Evolutionary conservation across 2,113 vertebrate species (phyloP), one percentile per base, ranked within the genome.

Genomic region (Vidua macroura): DNA sequence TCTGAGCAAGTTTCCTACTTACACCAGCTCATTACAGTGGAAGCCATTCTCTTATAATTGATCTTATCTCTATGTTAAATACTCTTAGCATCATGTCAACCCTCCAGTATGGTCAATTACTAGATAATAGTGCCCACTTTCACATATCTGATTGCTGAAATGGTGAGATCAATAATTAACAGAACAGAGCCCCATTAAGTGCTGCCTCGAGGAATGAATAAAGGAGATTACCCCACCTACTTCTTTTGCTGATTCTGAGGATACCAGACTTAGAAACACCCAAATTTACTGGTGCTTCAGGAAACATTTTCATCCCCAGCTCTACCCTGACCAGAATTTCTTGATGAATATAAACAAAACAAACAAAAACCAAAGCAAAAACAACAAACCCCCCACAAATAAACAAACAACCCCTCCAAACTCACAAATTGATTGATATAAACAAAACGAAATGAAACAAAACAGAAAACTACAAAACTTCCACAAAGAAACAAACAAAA

Each of bases 131-230:
- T 64, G 92, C 94, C 96, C 95, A 94, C 94, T 98, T 98, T 96
- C 91, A 96, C 93, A 79, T 85, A 94, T 78, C 97, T 97, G 96
- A 93, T 85, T 95, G 88, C 89, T 97, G 96, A 96, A 97, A 96
- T 67, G 75, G 76, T 56, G 49, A 85, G 96, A 97, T 98, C 98
- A 96, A 98, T 98, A 98, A 97, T 95, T 97, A 97, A 98, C 85
- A 97, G 93, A 84, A 96, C 88, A 88, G 17, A 94, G 84, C 86
- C 90, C 92, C 96, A 96, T 95, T 96, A 83, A 90, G 31, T 33
- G 72, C 49, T 0, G 2, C 37, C 6, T 7, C 5, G 8, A 37
- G 72, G 56, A 83, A 77, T 28, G 49, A 80, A 64, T 37, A 48
- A 64, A 70, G 68, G 74, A 73, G 88, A 81, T 82, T 41, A 91